Conservation (phyloP, 2,113 vertebrate genomes). For the Thunnus maccoyii region DNA sequence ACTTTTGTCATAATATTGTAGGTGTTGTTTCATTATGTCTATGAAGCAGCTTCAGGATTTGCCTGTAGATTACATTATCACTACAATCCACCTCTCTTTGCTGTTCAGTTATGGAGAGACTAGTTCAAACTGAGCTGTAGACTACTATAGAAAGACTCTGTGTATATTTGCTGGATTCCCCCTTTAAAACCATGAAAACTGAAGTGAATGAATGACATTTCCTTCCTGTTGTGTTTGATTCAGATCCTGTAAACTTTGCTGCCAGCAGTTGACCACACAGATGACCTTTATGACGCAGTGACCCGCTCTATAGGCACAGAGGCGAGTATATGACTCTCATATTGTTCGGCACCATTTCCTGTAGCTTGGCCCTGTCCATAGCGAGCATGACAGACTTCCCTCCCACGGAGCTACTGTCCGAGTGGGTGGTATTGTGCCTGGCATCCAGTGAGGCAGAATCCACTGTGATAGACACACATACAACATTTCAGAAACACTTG, state of each 20-base stretch:
- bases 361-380: slow-evolving; percentile 4
- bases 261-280: slow-evolving; percentile 32
- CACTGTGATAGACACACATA: slow-evolving; percentile 27
- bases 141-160: neutral
- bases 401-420: slow-evolving; percentile 41
- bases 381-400: slow-evolving; percentile 42
- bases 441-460: slow-evolving; percentile 11
- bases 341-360: slow-evolving; percentile 58
- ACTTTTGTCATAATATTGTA: neutral
- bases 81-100: neutral
- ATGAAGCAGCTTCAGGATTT: slow-evolving; percentile 5
- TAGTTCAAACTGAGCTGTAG: neutral
- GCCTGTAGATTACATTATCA: slow-evolving; percentile 17
- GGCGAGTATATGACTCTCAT: slow-evolving; percentile 24
- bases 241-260: slow-evolving; percentile 16
- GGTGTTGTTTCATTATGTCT: slow-evolving; percentile 3
- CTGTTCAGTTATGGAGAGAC: neutral
- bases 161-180: neutral
- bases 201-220: slow-evolving; percentile 1
- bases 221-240: slow-evolving; percentile 12
- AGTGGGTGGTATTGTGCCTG: slow-evolving; percentile 48
- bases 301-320: slow-evolving; percentile 28
- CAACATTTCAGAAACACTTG: slow-evolving; percentile 18
- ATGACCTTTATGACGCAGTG: slow-evolving; percentile 37
- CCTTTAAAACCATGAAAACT: neutral